phyloP scores from a whole-genome alignment of 2,888 invertebrate genomes.

The Nomada hirtipes region DNA sequence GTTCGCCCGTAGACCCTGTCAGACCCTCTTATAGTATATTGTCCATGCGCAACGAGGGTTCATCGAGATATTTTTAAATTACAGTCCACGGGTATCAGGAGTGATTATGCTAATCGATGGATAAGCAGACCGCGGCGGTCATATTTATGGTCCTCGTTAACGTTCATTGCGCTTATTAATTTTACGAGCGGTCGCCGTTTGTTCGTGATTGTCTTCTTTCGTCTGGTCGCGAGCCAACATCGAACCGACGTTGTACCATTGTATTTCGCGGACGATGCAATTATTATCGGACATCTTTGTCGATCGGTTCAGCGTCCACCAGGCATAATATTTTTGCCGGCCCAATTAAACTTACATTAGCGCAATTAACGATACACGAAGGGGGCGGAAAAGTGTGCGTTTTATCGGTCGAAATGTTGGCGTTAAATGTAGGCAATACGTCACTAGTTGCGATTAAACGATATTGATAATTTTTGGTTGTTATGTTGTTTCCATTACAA shows the following conservation, averaged over 20 bases:
- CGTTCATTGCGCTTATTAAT: constrained; percentile 76
- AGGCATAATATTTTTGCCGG: not conserved
- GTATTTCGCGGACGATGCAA: not conserved
- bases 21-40: constrained; percentile 17
- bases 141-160: constrained; percentile 74
- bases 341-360: constrained; percentile 9
- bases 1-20: constrained; percentile 2
- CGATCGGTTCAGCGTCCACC: not conserved
- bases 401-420: not conserved
- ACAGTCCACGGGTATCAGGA: constrained; percentile 54
- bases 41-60: constrained; percentile 34
- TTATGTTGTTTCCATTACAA: not conserved
- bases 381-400: not conserved
- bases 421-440: not conserved
- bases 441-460: not conserved
- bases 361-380: not conserved
- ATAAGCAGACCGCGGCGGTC: constrained; percentile 64
- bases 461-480: not conserved
- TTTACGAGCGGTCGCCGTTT: constrained; percentile 62
- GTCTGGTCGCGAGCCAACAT: constrained; percentile 11
- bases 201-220: constrained; percentile 55
- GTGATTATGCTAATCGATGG: constrained; percentile 72
- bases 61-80: constrained; percentile 69
- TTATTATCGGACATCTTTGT: not conserved
- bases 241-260: constrained; percentile 29